Evolutionary conservation across 2,888 invertebrate genomes (phyloP).

Genomic region (Polymixis lichenea): DNA sequence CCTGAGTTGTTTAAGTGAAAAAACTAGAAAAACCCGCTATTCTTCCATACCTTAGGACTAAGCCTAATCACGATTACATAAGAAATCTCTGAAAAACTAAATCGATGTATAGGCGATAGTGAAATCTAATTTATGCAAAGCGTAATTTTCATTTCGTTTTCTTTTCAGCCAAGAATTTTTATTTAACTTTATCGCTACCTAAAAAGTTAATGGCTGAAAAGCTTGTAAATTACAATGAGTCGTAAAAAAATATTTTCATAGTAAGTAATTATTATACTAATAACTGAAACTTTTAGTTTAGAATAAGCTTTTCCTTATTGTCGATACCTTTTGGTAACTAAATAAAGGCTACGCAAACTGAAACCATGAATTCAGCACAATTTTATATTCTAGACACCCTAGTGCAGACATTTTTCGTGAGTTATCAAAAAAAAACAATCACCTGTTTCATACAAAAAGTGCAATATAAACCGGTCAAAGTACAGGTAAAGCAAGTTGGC

Average conservation of each 20-base stretch:
- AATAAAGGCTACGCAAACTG: too few species aligned
- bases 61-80: constrained; percentile 53
- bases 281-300: constrained; percentile 7
- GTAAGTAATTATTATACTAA: background rate
- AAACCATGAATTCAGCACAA: too few species aligned
- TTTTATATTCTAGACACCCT: too few species aligned
- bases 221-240: constrained; percentile 49
- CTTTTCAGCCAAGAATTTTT: constrained; percentile 38
- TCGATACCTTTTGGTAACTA: background rate
- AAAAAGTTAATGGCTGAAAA: constrained; percentile 35
- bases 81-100: constrained; percentile 67
- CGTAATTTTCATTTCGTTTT: constrained; percentile 64
- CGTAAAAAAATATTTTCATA: constrained; percentile 17
- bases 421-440: too few species aligned
- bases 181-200: constrained; percentile 40
- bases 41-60: constrained; percentile 25
- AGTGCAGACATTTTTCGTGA: too few species aligned
- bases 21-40: constrained; percentile 34
- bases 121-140: constrained; percentile 66
- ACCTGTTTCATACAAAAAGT: too few species aligned
- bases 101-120: constrained; percentile 65
- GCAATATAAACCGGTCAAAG: too few species aligned
- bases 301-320: constrained; percentile 2
- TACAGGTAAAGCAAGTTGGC: too few species aligned
- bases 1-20: too few species aligned